phyloP scores from a whole-genome alignment of 2,888 invertebrate species.

The Caenorhabditis afra region DNA sequence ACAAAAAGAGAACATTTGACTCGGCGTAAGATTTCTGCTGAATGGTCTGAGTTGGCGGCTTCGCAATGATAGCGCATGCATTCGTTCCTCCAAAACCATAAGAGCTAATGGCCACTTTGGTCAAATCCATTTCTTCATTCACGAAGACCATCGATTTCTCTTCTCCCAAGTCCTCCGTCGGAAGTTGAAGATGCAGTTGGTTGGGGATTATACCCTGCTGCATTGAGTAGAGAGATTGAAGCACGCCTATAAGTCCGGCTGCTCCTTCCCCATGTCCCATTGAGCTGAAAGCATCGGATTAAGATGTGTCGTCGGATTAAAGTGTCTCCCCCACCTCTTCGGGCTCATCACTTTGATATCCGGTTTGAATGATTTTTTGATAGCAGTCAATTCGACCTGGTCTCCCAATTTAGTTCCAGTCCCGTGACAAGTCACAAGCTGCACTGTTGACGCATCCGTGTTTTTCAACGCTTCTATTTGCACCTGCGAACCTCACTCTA shows the following conservation, averaged over 20 bases:
- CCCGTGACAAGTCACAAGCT: constrained; percentile 79
- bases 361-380: constrained; percentile 60
- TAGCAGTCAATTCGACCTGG: constrained; percentile 69
- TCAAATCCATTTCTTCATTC: constrained; percentile 64
- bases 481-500: constrained; percentile 18
- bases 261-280: constrained; percentile 69
- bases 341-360: constrained; percentile 55
- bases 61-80: constrained; percentile 62
- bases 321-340: constrained; percentile 27
- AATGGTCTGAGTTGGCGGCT: constrained; percentile 2
- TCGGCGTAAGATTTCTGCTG: constrained; percentile 31
- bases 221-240: constrained; percentile 64
- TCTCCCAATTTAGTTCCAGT: constrained; percentile 77
- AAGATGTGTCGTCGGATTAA: not conserved
- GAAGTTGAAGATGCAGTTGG: constrained; percentile 68
- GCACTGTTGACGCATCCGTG: constrained; percentile 51
- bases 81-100: constrained; percentile 72
- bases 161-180: constrained; percentile 61
- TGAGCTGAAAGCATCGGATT: constrained; percentile 47
- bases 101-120: constrained; percentile 62
- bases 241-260: constrained; percentile 65
- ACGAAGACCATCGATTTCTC: constrained; percentile 61
- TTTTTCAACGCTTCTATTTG: constrained; percentile 58
- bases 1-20: constrained; percentile 61
- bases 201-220: constrained; percentile 62